Evolutionary conservation across 1,140 invertebrate genomes (phyloP).

Genomic region (Brachionus asplanchnoidis): DNA sequence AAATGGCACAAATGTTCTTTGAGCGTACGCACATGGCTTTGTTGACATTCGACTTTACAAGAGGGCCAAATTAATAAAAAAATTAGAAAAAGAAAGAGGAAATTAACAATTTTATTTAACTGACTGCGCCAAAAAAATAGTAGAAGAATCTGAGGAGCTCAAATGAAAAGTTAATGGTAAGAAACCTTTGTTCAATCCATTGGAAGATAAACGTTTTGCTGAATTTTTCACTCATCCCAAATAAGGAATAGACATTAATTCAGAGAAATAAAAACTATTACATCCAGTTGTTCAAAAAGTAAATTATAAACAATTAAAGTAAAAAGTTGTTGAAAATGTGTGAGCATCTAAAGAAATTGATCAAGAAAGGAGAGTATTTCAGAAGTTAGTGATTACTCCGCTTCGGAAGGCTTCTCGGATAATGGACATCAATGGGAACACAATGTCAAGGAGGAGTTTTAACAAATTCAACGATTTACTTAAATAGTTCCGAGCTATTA

Average conservation of each 20-base stretch:
- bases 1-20: slow-evolving; percentile 77
- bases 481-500: not conserved
- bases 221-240: slow-evolving; percentile 83
- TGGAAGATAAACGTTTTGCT: slow-evolving; percentile 82
- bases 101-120: slow-evolving; percentile 59
- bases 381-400: slow-evolving; percentile 52
- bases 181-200: slow-evolving; percentile 59
- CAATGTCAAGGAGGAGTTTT: slow-evolving; percentile 72
- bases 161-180: slow-evolving; percentile 49
- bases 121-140: slow-evolving; percentile 76
- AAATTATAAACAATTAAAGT: slow-evolving; percentile 65
- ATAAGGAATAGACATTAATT: slow-evolving; percentile 81
- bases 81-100: slow-evolving; percentile 74
- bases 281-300: slow-evolving; percentile 83
- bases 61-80: slow-evolving; percentile 59
- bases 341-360: slow-evolving; percentile 54
- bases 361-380: slow-evolving; percentile 54
- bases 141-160: slow-evolving; percentile 61
- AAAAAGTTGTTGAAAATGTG: slow-evolving; percentile 59
- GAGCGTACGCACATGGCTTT: slow-evolving; percentile 98
- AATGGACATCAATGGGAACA: slow-evolving; percentile 72
- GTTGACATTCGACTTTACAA: slow-evolving; percentile 67
- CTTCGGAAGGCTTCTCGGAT: slow-evolving; percentile 60
- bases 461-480: slow-evolving; percentile 56
- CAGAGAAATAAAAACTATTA: slow-evolving; percentile 67